Conservation (phyloP, 2,113 vertebrate genomes). For the Takifugu flavidus region DNA sequence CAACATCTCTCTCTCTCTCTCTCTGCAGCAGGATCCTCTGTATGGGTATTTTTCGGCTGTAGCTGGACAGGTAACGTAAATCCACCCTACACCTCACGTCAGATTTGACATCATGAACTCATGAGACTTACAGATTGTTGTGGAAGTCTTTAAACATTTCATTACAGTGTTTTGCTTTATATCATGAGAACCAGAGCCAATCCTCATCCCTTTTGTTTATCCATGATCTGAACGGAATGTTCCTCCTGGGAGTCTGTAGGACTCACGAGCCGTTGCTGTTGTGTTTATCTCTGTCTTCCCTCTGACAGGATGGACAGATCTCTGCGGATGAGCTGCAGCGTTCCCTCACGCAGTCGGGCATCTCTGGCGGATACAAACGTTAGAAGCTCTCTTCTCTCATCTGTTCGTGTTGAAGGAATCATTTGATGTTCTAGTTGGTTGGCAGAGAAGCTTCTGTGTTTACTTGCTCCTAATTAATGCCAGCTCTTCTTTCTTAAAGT, state of each 20-base stretch:
- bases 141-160: no score
- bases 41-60: conserved; percentile 70
- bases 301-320: conserved; percentile 86
- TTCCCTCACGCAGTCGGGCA: conserved; percentile 87
- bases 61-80: conserved; percentile 70
- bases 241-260: no score
- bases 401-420: neutral
- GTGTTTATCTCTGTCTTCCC: neutral
- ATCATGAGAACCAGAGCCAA: no score
- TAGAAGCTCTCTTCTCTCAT: conserved; percentile 50
- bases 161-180: no score
- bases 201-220: no score
- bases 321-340: conserved; percentile 89
- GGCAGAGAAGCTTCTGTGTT: neutral
- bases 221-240: no score
- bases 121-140: neutral
- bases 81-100: neutral
- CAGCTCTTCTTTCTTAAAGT: neutral
- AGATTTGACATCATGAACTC: neutral
- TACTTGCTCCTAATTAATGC: no score
- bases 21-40: conserved; percentile 71
- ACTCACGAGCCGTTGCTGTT: neutral
- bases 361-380: conserved; percentile 87
- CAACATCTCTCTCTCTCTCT: neutral
- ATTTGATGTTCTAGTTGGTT: neutral